A percentile compares a stretch with the other conserved stretches of the same genome.
Conservation (phyloP, 2,888 invertebrate species). For the Drosophila siamana region DNA sequence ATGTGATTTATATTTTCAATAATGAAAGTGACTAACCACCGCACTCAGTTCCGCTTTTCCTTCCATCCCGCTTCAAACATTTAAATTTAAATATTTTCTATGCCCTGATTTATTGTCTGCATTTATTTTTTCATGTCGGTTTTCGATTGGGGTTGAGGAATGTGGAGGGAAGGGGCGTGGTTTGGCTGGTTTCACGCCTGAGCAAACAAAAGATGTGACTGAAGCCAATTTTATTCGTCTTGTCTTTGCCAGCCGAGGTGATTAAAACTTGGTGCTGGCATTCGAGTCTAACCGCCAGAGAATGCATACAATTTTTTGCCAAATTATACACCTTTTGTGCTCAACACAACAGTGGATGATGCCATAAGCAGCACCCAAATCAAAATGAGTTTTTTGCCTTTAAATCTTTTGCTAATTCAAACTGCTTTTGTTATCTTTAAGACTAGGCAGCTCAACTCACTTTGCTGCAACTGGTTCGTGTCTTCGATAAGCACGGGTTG, state of each 20-base stretch:
- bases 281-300: background rate
- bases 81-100: slow-evolving; percentile 81
- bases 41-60: slow-evolving; percentile 46
- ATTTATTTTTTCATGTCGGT: background rate
- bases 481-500: no score
- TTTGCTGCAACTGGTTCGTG: no score
- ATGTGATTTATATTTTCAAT: slow-evolving; percentile 82
- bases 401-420: background rate
- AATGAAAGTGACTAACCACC: slow-evolving; percentile 76
- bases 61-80: slow-evolving; percentile 69
- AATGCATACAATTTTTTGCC: slow-evolving; percentile 5
- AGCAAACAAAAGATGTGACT: slow-evolving; percentile 64
- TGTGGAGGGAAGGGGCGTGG: slow-evolving; percentile 41
- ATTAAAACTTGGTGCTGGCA: slow-evolving; percentile 63
- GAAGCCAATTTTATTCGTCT: slow-evolving; percentile 69
- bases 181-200: slow-evolving; percentile 64
- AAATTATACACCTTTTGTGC: slow-evolving; percentile 38
- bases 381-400: slow-evolving; percentile 20
- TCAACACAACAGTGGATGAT: slow-evolving; percentile 26
- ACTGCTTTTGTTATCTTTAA: background rate
- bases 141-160: background rate
- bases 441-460: no score
- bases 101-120: slow-evolving; percentile 75
- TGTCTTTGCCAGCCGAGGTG: slow-evolving; percentile 75
- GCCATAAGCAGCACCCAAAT: slow-evolving; percentile 29